Evolutionary conservation across 92 coral and sea anemone genomes (phyloP).

Genomic region (Phymanthus crucifer): DNA sequence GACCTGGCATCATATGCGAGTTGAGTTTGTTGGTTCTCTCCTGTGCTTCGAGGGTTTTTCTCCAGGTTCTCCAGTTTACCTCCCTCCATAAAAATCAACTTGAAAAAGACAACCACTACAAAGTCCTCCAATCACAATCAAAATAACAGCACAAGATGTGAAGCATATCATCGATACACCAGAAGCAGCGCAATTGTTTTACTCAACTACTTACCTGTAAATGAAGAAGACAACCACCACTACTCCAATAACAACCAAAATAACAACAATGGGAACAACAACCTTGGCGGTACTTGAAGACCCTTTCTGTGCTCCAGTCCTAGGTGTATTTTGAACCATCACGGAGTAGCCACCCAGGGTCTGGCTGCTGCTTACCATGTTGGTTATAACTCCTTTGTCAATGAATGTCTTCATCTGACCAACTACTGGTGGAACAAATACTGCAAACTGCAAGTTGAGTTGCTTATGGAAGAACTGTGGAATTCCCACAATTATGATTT

Average conservation of each 20-base stretch:
- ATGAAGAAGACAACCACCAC: slow-evolving; percentile 37
- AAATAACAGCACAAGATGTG: no score
- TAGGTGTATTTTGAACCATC: not conserved
- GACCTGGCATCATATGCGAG: no score
- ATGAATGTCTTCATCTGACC: not conserved
- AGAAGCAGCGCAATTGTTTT: not conserved
- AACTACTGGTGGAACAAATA: slow-evolving; percentile 9
- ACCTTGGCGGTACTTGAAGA: not conserved
- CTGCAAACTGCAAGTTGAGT: slow-evolving; percentile 10
- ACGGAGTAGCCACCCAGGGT: slow-evolving; percentile 35
- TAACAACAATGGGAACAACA: slow-evolving; percentile 36
- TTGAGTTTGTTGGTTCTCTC: no score
- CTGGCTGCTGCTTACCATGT: slow-evolving; percentile 18
- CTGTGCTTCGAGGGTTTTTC: no score
- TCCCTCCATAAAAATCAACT: no score
- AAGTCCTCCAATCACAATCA: no score
- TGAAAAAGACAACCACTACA: no score
- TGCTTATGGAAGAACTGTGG: slow-evolving; percentile 12
- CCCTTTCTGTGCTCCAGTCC: not conserved
- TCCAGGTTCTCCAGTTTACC: no score
- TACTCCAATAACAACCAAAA: slow-evolving; percentile 19
- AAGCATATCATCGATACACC: no score
- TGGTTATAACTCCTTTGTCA: not conserved
- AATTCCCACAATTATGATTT: slow-evolving; percentile 7
- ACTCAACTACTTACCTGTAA: slow-evolving; percentile 24